phyloP scores from a whole-genome alignment of 2,888 invertebrate species.

The Trissolcus brochymenae region DNA sequence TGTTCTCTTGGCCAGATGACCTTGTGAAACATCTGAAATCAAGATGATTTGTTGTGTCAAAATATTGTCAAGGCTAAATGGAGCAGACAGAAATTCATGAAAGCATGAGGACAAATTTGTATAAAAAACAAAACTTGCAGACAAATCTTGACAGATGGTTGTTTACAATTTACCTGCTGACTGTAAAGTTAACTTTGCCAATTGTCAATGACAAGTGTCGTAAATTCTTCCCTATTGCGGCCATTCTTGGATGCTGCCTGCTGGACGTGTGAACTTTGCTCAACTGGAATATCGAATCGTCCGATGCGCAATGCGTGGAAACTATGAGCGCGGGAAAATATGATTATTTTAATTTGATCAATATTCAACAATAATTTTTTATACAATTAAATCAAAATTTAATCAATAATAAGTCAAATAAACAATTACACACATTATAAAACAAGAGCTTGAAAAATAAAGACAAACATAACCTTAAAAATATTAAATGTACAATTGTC shows the following conservation, averaged over 20 bases:
- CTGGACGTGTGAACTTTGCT: slow-evolving; percentile 59
- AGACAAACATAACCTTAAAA: not conserved
- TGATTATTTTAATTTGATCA: slow-evolving; percentile 9
- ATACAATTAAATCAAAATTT: not conserved
- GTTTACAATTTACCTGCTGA: slow-evolving; percentile 61
- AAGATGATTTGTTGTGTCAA: not conserved
- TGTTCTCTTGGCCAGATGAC: slow-evolving; percentile 69
- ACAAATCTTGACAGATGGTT: not conserved
- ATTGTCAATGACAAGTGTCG: slow-evolving; percentile 65
- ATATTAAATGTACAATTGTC: not conserved
- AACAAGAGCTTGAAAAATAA: not conserved
- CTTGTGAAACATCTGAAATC: slow-evolving; percentile 71
- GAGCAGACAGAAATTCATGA: not conserved
- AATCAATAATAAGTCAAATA: not conserved
- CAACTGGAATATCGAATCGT: slow-evolving; percentile 21
- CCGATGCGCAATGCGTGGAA: slow-evolving; percentile 18
- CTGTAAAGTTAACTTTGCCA: slow-evolving; percentile 64
- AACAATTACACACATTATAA: not conserved
- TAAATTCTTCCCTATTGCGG: slow-evolving; percentile 70
- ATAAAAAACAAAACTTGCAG: too few species aligned
- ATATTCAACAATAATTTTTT: not conserved
- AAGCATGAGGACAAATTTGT: too few species aligned
- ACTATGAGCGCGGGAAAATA: slow-evolving; percentile 30
- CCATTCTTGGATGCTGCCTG: slow-evolving; percentile 66
- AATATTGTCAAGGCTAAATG: not conserved